phyloP scores from a whole-genome alignment of 2,797 vertebrate species.

The Cyprinodon diabolis region DNA sequence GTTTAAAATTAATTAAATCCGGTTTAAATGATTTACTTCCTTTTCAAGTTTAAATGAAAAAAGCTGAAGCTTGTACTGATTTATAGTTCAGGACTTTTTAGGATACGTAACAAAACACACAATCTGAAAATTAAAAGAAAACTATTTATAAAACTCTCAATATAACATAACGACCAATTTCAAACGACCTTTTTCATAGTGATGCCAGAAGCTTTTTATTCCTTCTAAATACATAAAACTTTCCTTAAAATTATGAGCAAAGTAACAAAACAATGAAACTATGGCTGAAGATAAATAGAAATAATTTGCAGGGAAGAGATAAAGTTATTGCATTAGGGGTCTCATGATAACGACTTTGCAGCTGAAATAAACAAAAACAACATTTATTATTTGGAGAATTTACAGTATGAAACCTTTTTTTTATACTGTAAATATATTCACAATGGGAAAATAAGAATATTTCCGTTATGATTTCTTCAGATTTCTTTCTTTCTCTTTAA shows the following conservation, averaged over 20 bases:
- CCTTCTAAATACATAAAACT: not conserved
- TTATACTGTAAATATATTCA: not conserved
- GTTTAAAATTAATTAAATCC: not conserved
- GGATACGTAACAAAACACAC: not conserved
- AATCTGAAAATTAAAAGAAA: not conserved
- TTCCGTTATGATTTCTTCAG: too few relatives aligned
- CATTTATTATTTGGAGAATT: not conserved
- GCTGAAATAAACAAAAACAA: not conserved
- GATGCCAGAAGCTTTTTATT: not conserved
- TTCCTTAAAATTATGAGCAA: too few relatives aligned
- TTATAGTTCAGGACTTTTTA: not conserved
- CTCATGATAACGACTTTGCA: not conserved
- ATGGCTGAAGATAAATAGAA: not conserved
- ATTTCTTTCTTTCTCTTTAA: too few relatives aligned
- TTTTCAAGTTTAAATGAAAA: not conserved
- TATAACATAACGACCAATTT: not conserved
- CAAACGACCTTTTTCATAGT: not conserved
- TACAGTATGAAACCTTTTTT: not conserved
- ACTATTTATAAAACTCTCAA: not conserved
- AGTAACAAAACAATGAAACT: not conserved
- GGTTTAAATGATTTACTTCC: not conserved
- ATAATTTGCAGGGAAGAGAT: not conserved
- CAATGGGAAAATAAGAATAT: not conserved
- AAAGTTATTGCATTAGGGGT: not conserved
- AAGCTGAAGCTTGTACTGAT: not conserved